phyloP scores from a whole-genome alignment of 2,113 vertebrate species.

The Perca fluviatilis region DNA sequence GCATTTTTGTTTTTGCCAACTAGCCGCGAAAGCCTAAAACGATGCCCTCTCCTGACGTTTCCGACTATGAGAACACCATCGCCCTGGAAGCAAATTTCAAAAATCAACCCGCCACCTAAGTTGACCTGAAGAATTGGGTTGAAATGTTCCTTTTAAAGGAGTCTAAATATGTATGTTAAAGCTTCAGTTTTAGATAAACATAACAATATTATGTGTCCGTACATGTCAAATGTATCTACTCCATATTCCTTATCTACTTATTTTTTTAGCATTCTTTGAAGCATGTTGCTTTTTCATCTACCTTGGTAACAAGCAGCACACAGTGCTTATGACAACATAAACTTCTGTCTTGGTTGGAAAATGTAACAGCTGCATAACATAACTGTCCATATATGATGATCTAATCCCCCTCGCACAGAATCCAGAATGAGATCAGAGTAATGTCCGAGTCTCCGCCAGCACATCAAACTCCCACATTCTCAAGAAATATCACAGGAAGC shows the following conservation, averaged over 20 bases:
- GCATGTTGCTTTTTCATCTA: background rate
- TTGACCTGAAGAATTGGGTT: background rate
- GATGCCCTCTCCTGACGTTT: accelerated
- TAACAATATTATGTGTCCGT: too few species aligned
- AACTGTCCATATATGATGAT: background rate
- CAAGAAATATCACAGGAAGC: constrained; percentile 33
- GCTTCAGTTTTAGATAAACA: background rate
- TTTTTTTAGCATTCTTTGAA: background rate
- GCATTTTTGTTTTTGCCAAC: background rate
- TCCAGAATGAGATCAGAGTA: constrained; percentile 31
- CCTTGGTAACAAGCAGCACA: background rate
- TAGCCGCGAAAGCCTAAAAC: background rate
- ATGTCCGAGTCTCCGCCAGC: constrained; percentile 13
- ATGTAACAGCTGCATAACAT: background rate
- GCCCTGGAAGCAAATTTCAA: background rate
- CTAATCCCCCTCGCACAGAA: background rate
- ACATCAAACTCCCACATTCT: background rate
- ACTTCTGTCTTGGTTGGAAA: background rate
- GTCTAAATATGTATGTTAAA: background rate
- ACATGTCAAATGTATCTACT: background rate
- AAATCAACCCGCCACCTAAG: background rate
- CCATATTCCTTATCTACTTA: background rate
- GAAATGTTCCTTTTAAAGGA: background rate
- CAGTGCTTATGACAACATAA: background rate
- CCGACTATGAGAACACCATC: background rate